Conservation (phyloP, 2,113 vertebrate genomes). For the Morone saxatilis region DNA sequence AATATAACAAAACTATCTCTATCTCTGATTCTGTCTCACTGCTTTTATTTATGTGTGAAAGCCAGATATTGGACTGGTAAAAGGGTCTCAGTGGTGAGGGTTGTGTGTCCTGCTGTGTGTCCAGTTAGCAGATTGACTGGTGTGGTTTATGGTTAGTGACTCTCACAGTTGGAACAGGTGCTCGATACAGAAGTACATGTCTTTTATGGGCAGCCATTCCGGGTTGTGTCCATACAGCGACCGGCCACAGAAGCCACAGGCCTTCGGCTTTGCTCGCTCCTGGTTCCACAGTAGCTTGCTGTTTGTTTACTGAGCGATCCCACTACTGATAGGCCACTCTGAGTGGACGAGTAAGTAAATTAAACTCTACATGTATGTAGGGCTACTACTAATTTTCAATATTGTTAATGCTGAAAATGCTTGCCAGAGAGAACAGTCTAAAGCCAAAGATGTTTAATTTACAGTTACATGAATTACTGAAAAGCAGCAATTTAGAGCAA, state of each 20-base stretch:
- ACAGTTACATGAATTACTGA: background rate
- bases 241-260: constrained; percentile 76
- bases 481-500: background rate
- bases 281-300: constrained; percentile 60
- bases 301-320: constrained; percentile 75
- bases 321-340: constrained; percentile 51
- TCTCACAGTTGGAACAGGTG: constrained; percentile 73
- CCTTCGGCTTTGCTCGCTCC: constrained; percentile 61
- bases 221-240: constrained; percentile 68
- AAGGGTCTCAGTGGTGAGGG: background rate
- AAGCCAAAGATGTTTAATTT: background rate
- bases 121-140: constrained; percentile 45
- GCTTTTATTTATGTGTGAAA: constrained; percentile 20
- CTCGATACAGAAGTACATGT: constrained; percentile 65
- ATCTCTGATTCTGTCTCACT: constrained; percentile 9
- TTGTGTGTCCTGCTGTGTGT: constrained; percentile 34
- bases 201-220: constrained; percentile 72
- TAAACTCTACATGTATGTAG: constrained; percentile 32
- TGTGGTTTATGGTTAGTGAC: constrained; percentile 64
- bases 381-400: background rate
- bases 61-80: constrained; percentile 17
- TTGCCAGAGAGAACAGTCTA: background rate
- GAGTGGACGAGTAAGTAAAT: constrained; percentile 37
- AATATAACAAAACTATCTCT: constrained; percentile 9
- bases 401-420: background rate